Base-by-base conservation (phyloP, 2,888 invertebrate genomes). In the Brassicogethes aeneus region DNA sequence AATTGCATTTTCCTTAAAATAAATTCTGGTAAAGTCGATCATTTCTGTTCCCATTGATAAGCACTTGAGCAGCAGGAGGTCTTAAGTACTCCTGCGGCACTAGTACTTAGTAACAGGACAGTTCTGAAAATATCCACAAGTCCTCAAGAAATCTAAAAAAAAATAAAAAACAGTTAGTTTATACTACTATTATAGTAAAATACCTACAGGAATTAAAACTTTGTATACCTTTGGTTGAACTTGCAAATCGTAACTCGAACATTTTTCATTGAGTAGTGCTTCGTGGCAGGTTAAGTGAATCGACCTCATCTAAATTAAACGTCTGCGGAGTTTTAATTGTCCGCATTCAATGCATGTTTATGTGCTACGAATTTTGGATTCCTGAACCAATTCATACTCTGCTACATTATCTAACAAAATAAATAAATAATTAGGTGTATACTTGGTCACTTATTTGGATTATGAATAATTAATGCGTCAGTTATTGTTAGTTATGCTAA, bases 21-120 rank as follows among this genome's bases (percentile, higher is more conserved):
- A n/a, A n/a, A n/a, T n/a, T n/a, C n/a, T n/a, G n/a, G n/a, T n/a
- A n/a, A n/a, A n/a, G n/a, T n/a, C n/a, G n/a, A n/a, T n/a, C 23
- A 23, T 23, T 7, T 23, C 59, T 59, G 58, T 57, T 59, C 67
- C 68, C 74, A 76, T 85, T 85, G 85, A 84, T 86, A 86, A 86
- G 85, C 85, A 86, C 85, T 84, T 80, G 84, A 82, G 84, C 85
- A 84, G 85, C 85, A 85, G 85, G 85, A 85, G 85, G 80, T 67
- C 60, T 62, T 68, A 74, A 74, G 75, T 77, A 81, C 85, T 85
- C 85, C 85, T 85, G 85, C 85, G 85, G 85, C 85, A 85, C 85
- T 85, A 86, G 85, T 86, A 86, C 85, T 86, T 86, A 86, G 84
- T 77, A 85, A 85, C 83, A 84, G 79, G 80, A 75, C 77, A 74